A percentile compares a stretch with the other conserved stretches of the same genome.
phyloP scores from a whole-genome alignment of 1,140 invertebrate species.

The Zelostemma sp. region DNA sequence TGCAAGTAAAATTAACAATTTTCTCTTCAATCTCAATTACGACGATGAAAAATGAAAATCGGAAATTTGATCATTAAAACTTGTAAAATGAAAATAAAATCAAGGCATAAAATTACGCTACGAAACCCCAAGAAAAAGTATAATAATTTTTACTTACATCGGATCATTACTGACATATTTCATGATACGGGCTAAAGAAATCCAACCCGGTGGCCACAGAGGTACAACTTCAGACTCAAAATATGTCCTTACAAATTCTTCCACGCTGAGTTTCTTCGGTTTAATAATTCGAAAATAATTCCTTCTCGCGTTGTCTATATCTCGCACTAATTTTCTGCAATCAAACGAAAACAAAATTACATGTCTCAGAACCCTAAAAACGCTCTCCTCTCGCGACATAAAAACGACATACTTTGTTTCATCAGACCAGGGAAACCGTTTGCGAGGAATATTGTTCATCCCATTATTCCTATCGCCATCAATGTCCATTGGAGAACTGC shows the following conservation, averaged over 20 bases:
- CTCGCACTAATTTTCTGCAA: slow-evolving; percentile 58
- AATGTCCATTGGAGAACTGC: slow-evolving; percentile 55
- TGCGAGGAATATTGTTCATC: slow-evolving; percentile 70
- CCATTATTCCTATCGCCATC: slow-evolving; percentile 66
- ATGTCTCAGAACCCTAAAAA: no score
- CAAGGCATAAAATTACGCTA: slow-evolving; percentile 15
- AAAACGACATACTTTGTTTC: slow-evolving; percentile 70
- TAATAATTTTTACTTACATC: slow-evolving; percentile 51
- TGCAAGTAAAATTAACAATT: no score
- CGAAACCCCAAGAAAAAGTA: background rate
- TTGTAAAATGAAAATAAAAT: slow-evolving; percentile 27
- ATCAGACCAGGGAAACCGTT: slow-evolving; percentile 73
- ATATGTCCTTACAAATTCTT: slow-evolving; percentile 71
- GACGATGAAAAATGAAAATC: no score
- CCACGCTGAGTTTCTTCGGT: slow-evolving; percentile 70
- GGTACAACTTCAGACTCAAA: slow-evolving; percentile 71
- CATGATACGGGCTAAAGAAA: slow-evolving; percentile 60
- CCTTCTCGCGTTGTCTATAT: slow-evolving; percentile 55
- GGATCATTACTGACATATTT: slow-evolving; percentile 56
- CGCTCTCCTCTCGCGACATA: no score
- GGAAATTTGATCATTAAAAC: background rate
- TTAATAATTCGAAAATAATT: slow-evolving; percentile 64
- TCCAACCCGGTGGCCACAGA: slow-evolving; percentile 75
- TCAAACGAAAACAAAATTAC: slow-evolving; percentile 13
- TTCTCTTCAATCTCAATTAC: no score